Percentiles rank a stretch among this genome's conserved stretches.
Conservation (phyloP, 2,888 invertebrate species). For the Dicycla oo region DNA sequence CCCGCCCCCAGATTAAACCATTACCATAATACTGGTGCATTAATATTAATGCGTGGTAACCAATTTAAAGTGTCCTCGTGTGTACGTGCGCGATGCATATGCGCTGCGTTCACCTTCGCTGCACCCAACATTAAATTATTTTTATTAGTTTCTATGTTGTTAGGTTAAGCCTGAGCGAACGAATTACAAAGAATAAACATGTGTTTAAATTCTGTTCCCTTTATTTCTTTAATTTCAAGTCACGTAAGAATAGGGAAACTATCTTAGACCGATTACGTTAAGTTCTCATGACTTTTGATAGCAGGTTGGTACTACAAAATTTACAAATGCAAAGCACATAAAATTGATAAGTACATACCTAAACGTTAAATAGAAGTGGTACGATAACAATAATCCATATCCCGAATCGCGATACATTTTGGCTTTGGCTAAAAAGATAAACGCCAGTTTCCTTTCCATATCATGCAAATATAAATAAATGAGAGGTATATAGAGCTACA, state of each 20-base stretch:
- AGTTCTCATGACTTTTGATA: conserved; percentile 6
- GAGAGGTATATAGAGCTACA: not conserved
- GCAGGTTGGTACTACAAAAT: not conserved
- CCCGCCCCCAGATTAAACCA: conserved; percentile 62
- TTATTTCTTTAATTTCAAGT: conserved; percentile 1
- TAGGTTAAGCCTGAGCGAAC: not conserved
- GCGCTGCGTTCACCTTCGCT: conserved; percentile 38
- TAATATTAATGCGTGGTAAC: conserved; percentile 67
- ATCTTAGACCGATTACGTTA: not conserved
- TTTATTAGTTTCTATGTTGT: conserved; percentile 42
- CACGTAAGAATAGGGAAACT: conserved; percentile 19
- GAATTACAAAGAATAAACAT: conserved; percentile 26
- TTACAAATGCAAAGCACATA: not conserved
- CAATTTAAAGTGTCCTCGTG: conserved; percentile 65
- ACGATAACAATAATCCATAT: not conserved
- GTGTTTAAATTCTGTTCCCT: not conserved
- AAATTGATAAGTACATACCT: not conserved
- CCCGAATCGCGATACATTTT: not conserved
- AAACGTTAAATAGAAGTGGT: not conserved
- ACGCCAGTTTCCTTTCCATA: not conserved
- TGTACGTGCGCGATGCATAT: conserved; percentile 44
- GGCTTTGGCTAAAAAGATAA: conserved; percentile 4
- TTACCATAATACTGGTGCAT: conserved; percentile 66
- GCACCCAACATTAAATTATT: conserved; percentile 47
- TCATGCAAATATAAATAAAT: not conserved